These are phyloP conservation scores for Andrena minutula DNA, from an alignment of 2,888 invertebrate genomes.

Conservation along the genomic window DNA sequence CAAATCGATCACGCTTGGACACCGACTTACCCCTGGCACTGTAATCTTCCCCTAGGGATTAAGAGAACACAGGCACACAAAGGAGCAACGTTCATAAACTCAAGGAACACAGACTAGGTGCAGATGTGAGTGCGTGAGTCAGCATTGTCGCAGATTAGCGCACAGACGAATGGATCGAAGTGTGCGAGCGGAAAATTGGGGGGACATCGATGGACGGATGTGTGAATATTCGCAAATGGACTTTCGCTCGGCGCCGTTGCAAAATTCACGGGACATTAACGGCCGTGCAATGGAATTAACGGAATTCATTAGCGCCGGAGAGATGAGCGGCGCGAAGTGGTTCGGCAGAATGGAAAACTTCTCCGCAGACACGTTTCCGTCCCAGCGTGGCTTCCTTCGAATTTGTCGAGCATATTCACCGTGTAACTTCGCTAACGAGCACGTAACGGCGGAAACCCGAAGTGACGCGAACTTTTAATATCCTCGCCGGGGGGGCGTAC, in stretches of 20 bases:
- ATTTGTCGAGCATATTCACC: neutral
- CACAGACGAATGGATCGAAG: neutral
- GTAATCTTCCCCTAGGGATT: neutral
- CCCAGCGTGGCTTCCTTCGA: neutral
- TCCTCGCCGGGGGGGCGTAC: neutral
- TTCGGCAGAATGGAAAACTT: neutral
- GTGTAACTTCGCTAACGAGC: neutral
- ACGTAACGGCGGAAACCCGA: neutral
- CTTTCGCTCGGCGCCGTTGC: slow-evolving; percentile 5
- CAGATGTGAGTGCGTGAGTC: neutral
- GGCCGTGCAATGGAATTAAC: neutral
- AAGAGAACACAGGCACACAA: neutral
- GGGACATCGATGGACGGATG: slow-evolving; percentile 1
- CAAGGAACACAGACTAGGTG: neutral
- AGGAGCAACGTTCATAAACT: neutral
- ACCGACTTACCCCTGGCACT: neutral
- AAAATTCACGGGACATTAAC: neutral
- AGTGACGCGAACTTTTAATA: slow-evolving; percentile 3
- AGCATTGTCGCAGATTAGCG: neutral
- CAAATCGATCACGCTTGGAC: neutral
- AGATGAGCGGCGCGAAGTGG: neutral
- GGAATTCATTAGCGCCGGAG: slow-evolving; percentile 3
- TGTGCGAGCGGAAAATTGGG: neutral
- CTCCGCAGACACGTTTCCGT: neutral
- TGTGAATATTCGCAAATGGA: neutral